Percentiles rank a stretch among this genome's conserved stretches.
phyloP scores from a whole-genome alignment of 2,113 vertebrate genomes.

The Rhea americana region DNA sequence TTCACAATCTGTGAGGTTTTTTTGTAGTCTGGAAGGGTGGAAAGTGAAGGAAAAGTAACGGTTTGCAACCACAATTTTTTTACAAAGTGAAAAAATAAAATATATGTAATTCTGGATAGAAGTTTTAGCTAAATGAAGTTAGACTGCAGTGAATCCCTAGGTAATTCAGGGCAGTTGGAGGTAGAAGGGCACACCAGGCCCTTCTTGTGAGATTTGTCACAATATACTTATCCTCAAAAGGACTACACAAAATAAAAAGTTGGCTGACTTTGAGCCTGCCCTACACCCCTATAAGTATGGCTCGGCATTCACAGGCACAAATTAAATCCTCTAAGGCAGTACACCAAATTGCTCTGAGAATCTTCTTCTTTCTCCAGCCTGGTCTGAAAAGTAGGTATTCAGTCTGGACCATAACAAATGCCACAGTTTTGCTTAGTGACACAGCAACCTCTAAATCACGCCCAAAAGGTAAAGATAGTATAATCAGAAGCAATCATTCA shows the following conservation, averaged over 20 bases:
- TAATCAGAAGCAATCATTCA: constrained; percentile 7
- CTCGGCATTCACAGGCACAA: neutral
- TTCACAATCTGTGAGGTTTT: neutral
- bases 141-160: neutral
- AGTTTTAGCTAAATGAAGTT: neutral
- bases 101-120: neutral
- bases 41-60: neutral
- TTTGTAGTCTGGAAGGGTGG: neutral
- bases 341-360: neutral
- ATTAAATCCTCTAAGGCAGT: neutral
- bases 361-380: neutral
- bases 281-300: neutral
- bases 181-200: neutral
- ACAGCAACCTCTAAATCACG: constrained; percentile 23
- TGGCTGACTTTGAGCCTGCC: neutral
- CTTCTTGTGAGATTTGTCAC: neutral
- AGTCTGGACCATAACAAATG: neutral
- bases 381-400: neutral
- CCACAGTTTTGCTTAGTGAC: neutral
- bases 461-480: constrained; percentile 44
- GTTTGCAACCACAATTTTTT: neutral
- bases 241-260: neutral
- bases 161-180: neutral
- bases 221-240: neutral
- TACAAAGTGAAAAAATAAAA: neutral